Percentiles rank a stretch among this genome's conserved stretches.
phyloP scores from a whole-genome alignment of 2,113 vertebrate genomes.

The Serilophus lunatus region DNA sequence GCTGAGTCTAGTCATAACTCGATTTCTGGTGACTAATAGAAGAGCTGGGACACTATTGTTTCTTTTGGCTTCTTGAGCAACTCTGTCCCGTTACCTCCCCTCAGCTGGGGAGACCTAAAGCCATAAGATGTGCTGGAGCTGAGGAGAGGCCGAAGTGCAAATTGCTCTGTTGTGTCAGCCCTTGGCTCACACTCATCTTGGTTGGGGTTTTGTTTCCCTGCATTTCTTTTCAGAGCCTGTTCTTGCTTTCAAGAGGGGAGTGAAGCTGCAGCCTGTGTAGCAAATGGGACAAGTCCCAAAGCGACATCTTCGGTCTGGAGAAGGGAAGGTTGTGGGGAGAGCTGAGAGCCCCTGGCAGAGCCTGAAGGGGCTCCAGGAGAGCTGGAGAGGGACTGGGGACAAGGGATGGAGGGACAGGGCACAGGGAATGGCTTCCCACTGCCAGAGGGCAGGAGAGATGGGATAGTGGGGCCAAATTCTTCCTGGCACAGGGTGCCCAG shows the following conservation, averaged over 20 bases:
- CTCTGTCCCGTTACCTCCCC: constrained; percentile 26
- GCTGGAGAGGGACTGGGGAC: background rate
- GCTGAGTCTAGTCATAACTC: constrained; percentile 43
- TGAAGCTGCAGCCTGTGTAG: background rate
- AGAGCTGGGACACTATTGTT: constrained; percentile 43
- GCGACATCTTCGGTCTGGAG: background rate
- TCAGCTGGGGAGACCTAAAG: constrained; percentile 16
- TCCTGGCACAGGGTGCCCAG: no score
- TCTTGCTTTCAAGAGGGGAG: background rate
- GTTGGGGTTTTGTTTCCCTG: background rate
- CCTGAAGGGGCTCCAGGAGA: background rate
- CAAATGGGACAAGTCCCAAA: rapidly evolving
- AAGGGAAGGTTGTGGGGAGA: background rate
- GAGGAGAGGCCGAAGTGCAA: background rate
- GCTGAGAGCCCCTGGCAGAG: background rate
- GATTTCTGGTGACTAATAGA: constrained; percentile 27
- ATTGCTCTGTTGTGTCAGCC: background rate
- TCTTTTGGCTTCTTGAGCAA: constrained; percentile 61
- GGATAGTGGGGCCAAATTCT: background rate
- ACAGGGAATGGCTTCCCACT: background rate
- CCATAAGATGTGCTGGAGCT: background rate
- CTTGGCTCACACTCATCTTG: background rate
- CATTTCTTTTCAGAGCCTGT: background rate
- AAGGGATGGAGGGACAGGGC: background rate
- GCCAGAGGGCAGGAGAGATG: background rate